Conservation (phyloP, 2,888 invertebrate genomes). For the Spatulosminthurus flaviceps region DNA sequence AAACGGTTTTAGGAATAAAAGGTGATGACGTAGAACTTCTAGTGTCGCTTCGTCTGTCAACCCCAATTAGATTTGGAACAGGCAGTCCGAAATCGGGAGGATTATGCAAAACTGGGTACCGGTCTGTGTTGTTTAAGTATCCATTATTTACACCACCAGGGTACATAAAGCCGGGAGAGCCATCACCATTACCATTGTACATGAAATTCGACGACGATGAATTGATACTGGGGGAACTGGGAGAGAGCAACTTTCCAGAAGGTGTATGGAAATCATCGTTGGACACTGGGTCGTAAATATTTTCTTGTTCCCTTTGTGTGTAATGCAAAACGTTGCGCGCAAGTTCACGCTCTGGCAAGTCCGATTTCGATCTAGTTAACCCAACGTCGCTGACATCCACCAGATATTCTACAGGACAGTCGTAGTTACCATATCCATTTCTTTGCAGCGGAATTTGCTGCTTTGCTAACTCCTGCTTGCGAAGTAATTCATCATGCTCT, state of each 20-base stretch:
- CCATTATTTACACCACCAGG: neutral
- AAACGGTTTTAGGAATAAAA: constrained; percentile 41
- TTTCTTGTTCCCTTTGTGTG: constrained; percentile 35
- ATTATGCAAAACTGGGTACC: neutral
- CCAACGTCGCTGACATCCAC: constrained; percentile 24
- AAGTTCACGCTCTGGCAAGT: constrained; percentile 44
- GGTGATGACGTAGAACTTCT: constrained; percentile 37
- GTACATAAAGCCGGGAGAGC: neutral
- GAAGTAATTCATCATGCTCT: constrained; percentile 22
- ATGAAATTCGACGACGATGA: constrained; percentile 37
- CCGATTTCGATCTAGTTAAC: neutral
- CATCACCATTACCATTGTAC: constrained; percentile 3
- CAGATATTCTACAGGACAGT: constrained; percentile 16
- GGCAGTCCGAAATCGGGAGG: constrained; percentile 27
- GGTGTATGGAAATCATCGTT: constrained; percentile 19
- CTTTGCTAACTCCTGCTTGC: neutral
- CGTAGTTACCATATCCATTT: constrained; percentile 15
- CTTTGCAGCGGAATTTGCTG: constrained; percentile 30
- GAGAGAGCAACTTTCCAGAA: constrained; percentile 24
- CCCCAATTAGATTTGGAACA: neutral
- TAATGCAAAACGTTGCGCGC: constrained; percentile 40
- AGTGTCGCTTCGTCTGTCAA: neutral
- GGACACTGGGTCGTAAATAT: constrained; percentile 45
- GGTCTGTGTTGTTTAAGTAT: neutral
- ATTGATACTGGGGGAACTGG: constrained; percentile 37